Conservation (phyloP, 2,797 vertebrate species). For the Arnoldichthys spilopterus region DNA sequence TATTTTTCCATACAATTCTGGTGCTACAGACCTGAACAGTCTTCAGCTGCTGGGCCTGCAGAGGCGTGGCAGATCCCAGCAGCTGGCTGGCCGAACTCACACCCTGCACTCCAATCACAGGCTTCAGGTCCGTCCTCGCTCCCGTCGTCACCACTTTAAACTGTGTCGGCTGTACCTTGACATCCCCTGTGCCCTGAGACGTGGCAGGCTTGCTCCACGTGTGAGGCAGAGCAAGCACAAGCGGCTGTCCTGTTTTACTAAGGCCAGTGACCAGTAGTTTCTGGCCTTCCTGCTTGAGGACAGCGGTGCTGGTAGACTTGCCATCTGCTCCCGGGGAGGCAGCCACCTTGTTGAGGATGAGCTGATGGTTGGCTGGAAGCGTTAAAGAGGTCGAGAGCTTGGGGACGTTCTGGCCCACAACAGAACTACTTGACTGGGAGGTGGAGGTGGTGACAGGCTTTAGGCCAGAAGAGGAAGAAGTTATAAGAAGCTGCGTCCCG, state of each 20-base stretch:
- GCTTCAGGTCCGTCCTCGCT: conserved; percentile 87
- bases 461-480: conserved; percentile 75
- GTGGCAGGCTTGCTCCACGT: conserved; percentile 80
- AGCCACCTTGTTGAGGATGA: conserved; percentile 92
- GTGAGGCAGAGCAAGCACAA: conserved; percentile 91
- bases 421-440: conserved; percentile 68
- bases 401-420: conserved; percentile 77
- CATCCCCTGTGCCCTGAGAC: conserved; percentile 78
- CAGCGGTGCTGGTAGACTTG: conserved; percentile 69
- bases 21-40: conserved; percentile 87
- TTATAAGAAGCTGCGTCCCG: conserved; percentile 68
- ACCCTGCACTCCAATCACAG: conserved; percentile 82
- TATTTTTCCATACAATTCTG: neutral
- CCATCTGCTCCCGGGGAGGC: conserved; percentile 82
- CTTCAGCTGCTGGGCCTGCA: conserved; percentile 95
- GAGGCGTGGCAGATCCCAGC: conserved; percentile 78
- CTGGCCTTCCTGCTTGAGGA: conserved; percentile 92
- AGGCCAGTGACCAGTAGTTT: conserved; percentile 92
- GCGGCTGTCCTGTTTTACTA: conserved; percentile 91
- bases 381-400: conserved; percentile 87
- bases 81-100: conserved; percentile 83
- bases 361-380: conserved; percentile 91
- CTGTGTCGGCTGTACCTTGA: conserved; percentile 84
- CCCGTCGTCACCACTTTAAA: conserved; percentile 95
- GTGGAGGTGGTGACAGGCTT: conserved; percentile 72